Base-by-base conservation (phyloP, 2,797 vertebrate species). In the Hozukius guyotensis region DNA sequence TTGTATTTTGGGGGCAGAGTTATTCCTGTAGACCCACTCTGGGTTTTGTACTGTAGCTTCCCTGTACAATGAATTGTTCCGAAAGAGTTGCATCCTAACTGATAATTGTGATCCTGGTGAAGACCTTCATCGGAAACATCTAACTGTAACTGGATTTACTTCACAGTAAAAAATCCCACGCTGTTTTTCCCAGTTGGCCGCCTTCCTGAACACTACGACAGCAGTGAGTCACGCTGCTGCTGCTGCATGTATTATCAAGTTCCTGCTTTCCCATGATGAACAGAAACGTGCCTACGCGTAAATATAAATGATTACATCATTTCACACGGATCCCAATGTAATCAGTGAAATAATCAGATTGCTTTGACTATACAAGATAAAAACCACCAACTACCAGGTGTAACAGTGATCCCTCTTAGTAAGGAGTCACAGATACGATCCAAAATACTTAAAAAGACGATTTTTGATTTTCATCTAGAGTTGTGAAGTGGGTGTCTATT, bases 221-320 rank as follows among this genome's bases (percentile, higher is more conserved):
- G n/a, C 32, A 14, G 11, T 92, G 92, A 93, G 80, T 91, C 92
- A 93, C 11, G 31, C 8, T 61, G 4, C 8, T 61, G 4, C 8
- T 61, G 4, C 46, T 49, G 22, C 66, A 8, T 34, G 72, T 80
- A 5, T 32, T 8, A 65, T 81, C 87, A 72, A 2, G 57, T 46
- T 27, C 5, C 6, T 16, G 8, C 9, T 86, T 90, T 85, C 75
- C 78, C 65, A 46, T 53, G 49, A 84, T 59, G 31, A n/a, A 4
- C 13, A 29, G 5, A 5, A 59, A n/a, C 1, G 1, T n/a, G 9
- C 8, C 38, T 57, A 22, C 24, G 5, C 3, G 0, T 11, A 18
- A 42, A 34, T 20, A 22, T 11, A 61, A 31, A 38, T 49, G 34
- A 77, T 61, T 8, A 55, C 27, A 27, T 74, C 10, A 80, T 8